These are phyloP conservation scores for Dipodomys spectabilis DNA, from an alignment of 2,113 vertebrate genomes.

Conservation along the genomic window DNA sequence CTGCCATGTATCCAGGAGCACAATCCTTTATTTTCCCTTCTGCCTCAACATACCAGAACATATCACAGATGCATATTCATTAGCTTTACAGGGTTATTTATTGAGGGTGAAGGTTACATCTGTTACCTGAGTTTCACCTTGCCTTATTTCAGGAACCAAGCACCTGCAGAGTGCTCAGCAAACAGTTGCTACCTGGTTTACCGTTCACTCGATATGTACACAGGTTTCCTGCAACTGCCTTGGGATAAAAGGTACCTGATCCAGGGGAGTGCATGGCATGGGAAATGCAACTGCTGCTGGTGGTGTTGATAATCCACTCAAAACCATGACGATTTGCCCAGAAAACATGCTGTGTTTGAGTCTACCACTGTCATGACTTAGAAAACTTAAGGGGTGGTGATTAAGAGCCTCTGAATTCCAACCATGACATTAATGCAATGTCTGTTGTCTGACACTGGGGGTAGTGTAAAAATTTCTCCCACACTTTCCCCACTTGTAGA, in stretches of 20 bases:
- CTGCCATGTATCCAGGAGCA: not conserved
- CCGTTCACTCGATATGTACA: not conserved
- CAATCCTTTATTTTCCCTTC: constrained; percentile 3
- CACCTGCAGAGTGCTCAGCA: constrained; percentile 14
- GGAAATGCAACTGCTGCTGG: not conserved
- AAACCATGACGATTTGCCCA: not conserved
- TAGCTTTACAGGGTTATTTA: not conserved
- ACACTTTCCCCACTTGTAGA: not conserved
- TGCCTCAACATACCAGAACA: not conserved
- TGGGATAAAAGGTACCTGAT: not conserved
- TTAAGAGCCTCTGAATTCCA: constrained; percentile 11
- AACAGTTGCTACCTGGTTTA: constrained; percentile 43
- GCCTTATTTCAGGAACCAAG: constrained; percentile 30
- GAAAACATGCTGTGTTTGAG: not conserved
- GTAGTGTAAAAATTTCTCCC: not conserved
- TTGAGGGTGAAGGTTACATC: not conserved
- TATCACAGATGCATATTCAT: not conserved
- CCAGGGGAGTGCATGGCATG: not conserved
- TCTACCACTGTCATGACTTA: not conserved
- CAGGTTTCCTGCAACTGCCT: constrained; percentile 33
- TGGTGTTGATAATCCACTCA: not conserved
- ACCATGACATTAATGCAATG: not conserved
- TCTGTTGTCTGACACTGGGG: constrained; percentile 8
- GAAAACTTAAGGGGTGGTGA: not conserved
- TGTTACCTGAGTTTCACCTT: not conserved